Conservation (phyloP, 2,797 vertebrate genomes). For the Enteromius mattozi region DNA sequence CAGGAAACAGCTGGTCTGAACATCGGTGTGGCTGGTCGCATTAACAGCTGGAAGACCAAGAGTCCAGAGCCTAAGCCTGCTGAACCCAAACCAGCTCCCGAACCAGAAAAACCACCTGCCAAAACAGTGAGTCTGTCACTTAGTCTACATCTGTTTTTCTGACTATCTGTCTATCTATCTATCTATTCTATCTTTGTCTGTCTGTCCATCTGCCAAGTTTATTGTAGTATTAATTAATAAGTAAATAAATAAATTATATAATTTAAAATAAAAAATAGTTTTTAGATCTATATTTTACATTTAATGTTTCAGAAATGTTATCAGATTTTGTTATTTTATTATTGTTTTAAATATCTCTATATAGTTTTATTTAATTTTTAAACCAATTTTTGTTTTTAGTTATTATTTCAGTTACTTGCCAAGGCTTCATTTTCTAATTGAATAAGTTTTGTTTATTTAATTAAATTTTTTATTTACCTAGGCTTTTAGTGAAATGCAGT, state of each 20-base stretch:
- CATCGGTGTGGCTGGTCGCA: conserved; percentile 87
- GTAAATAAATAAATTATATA: too few species aligned
- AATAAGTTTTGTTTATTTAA: not conserved
- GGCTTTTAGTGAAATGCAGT: not conserved
- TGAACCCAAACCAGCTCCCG: conserved; percentile 77
- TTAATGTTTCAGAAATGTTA: not conserved
- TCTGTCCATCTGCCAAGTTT: not conserved
- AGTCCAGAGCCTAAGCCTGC: conserved; percentile 80
- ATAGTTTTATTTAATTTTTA: not conserved
- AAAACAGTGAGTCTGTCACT: conserved; percentile 5
- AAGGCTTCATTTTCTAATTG: not conserved
- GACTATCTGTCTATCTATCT: not conserved
- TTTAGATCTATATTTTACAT: not conserved
- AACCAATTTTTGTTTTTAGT: not conserved
- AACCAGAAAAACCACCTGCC: conserved; percentile 56
- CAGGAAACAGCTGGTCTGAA: conserved; percentile 89
- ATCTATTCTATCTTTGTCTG: too few species aligned
- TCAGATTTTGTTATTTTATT: not conserved
- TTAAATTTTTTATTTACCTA: not conserved
- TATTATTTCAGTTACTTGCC: not conserved
- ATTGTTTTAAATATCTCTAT: not conserved
- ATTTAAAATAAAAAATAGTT: too few species aligned
- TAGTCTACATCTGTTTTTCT: not conserved
- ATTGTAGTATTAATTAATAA: not conserved
- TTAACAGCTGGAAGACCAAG: conserved; percentile 90